phyloP scores from a whole-genome alignment of 2,888 invertebrate genomes.

The Toxonevra muliebris region DNA sequence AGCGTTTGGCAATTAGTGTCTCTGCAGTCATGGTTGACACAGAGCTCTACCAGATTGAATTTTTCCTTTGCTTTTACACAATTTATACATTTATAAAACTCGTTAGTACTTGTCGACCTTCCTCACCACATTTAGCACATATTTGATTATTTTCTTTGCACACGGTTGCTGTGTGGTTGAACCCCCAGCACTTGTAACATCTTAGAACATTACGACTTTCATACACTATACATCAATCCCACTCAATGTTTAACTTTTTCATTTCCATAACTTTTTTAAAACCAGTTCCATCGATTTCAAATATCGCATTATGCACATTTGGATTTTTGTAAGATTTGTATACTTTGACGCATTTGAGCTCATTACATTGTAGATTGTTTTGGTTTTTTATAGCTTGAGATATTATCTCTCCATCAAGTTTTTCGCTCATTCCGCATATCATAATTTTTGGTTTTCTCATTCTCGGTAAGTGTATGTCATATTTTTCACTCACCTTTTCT shows the following conservation, averaged over 20 bases:
- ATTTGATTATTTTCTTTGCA: too few relatives aligned
- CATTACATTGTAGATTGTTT: too few relatives aligned
- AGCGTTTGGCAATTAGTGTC: conserved; percentile 21
- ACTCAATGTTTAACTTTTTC: conserved; percentile 30
- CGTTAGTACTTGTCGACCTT: too few relatives aligned
- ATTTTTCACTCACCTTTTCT: conserved; percentile 8
- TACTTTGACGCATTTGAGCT: too few relatives aligned
- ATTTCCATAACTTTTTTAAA: conserved; percentile 27
- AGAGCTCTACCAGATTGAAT: too few relatives aligned
- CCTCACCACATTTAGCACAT: too few relatives aligned
- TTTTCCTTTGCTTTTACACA: too few relatives aligned
- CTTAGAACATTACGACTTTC: conserved; percentile 30
- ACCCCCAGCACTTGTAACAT: conserved; percentile 36
- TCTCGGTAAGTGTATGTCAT: not conserved
- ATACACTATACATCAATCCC: conserved; percentile 34
- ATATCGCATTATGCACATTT: conserved; percentile 1
- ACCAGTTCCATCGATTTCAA: not conserved
- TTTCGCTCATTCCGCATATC: conserved; percentile 5
- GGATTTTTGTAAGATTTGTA: too few relatives aligned
- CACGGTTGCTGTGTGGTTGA: too few relatives aligned
- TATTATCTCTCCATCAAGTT: not conserved
- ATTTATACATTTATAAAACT: too few relatives aligned
- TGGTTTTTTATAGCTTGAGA: too few relatives aligned
- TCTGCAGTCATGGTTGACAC: too few relatives aligned
- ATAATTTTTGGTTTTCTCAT: conserved; percentile 12